Conservation (phyloP, 2,797 vertebrate species). For the Clangula hyemalis region DNA sequence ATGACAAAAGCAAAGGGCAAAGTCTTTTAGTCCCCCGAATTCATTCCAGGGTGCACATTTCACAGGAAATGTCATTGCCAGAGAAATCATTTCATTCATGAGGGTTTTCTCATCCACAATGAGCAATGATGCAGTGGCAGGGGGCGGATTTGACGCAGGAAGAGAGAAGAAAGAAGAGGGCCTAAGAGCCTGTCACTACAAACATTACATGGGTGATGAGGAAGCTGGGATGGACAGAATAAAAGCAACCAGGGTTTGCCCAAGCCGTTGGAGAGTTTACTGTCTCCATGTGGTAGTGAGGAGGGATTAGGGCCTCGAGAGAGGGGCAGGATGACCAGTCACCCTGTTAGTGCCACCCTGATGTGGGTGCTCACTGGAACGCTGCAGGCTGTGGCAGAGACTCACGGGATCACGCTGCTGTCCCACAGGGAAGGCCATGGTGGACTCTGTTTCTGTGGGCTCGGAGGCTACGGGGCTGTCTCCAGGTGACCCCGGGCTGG, state of each 20-base stretch:
- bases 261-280: not conserved
- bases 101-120: conserved; percentile 44
- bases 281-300: not conserved
- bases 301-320: not conserved
- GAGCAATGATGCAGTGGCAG: conserved; percentile 6
- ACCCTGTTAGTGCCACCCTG: not conserved
- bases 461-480: too few species aligned
- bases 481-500: not conserved
- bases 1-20: not conserved
- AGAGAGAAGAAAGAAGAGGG: not conserved
- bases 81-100: conserved; percentile 31
- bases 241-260: not conserved
- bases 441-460: not conserved
- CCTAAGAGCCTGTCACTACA: not conserved
- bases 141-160: conserved; percentile 46
- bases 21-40: not conserved
- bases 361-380: accelerated
- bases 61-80: not conserved
- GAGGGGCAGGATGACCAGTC: not conserved
- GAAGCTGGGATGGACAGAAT: not conserved
- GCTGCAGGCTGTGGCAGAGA: not conserved
- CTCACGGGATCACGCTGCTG: accelerated
- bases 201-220: not conserved
- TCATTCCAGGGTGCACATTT: not conserved
- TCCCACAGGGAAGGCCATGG: accelerated